Base-by-base conservation (phyloP, 2,113 vertebrate species). In the Actenoides hombroni region DNA sequence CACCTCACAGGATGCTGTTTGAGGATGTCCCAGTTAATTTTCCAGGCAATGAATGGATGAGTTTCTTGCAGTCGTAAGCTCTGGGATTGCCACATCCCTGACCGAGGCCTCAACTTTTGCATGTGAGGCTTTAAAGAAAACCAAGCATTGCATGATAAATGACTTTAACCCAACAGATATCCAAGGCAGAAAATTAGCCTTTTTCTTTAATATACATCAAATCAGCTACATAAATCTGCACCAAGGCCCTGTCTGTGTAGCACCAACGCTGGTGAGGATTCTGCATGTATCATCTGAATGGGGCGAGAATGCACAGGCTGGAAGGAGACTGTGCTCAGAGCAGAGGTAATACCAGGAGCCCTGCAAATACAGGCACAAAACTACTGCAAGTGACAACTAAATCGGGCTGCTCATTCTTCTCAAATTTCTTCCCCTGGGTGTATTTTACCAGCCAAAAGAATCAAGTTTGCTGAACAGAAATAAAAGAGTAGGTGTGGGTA, bases 401-500 rank as follows among this genome's bases (percentile, higher is more conserved):
- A 95, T 40, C 59, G 69, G 63, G 61, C 61, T 57, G 44, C 53
- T 76, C n/a, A 76, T 74, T 78, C 79, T 70, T 78, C 91, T 90
- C 31, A 90, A 61, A 70, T 94, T 75, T 85, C 80, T 94, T 91
- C 63, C 83, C 71, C 44, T 61, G 67, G 51, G 49, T 87, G 29
- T 42, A 92, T 92, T 94, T 92, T 83, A 93, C 60, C 67, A 92
- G 89, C 51, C 75, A 86, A 83, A 96, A 65, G 86, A 95, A 82
- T 75, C 74, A 84, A 95, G 78, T 78, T 92, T 92, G 69, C 78
- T 89, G 90, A 95, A 90, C 57, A 94, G 71, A 94, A 93, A 95
- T 86, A 91, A 96, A 88, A 90, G 90, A 96, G 92, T 95, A 95
- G 92, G 92, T 92, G 92, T 80, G 57, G 70, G 81, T 82, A 88